Base-by-base conservation (phyloP, 1,140 invertebrate genomes). In the Scaptomyza montana region DNA sequence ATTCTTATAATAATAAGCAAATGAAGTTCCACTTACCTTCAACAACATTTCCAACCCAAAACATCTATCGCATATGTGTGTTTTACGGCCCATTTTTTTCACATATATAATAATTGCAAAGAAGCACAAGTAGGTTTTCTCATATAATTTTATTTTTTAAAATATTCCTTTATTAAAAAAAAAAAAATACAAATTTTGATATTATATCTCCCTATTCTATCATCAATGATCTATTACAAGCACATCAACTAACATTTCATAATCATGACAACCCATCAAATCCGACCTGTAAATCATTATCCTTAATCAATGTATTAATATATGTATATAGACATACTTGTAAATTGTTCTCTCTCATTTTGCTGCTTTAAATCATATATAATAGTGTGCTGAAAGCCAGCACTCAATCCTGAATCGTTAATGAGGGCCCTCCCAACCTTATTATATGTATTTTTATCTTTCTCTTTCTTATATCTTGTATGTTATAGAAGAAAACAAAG, bases 401-500 rank as follows among this genome's bases (percentile, higher is more conserved):
- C 6, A 30, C n/a, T 16, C 5, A n/a, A 51, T 25, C 49, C 25
- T 45, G 54, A 21, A n/a, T 7, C 28, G 5, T 41, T n/a, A 41
- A 41, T 21, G 21, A 9, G 12, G 39, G 39, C 0, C 10, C 12
- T n/a, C n/a, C n/a, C n/a, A n/a, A n/a, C n/a, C n/a, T n/a, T n/a
- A n/a, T n/a, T n/a, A n/a, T n/a, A n/a, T n/a, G 28, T 13, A 13
- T 45, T 30, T 13, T n/a, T 57, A n/a, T 30, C 30, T 30, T 30
- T 57, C 1, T 16, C 46, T 71, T 19, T 65, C 36, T 67, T 49
- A 36, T 59, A n/a, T 57, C 19, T 46, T 49, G 7, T 50, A 19
- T 39, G 12, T 62, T 12, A 25, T 3, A 25, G 3, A 2, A 25
- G 2, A 43, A 39, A 21, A 36, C 25, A 10, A n/a, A 50, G 13